Evolutionary conservation across 2,797 vertebrate genomes (phyloP).

Genomic region (Pterois miles): DNA sequence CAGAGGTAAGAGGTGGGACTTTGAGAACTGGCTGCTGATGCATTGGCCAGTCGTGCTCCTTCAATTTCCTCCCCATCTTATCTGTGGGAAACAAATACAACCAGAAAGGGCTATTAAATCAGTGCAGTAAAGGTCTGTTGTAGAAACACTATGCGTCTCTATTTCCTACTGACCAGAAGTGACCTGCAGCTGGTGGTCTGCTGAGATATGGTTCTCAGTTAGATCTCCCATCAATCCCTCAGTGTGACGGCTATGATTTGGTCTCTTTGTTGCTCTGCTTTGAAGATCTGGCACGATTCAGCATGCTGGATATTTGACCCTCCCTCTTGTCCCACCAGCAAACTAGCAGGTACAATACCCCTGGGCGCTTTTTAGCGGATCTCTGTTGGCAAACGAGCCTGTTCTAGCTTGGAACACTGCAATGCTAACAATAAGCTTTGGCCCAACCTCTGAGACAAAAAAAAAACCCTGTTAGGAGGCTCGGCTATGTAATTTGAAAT

Average conservation of each 20-base stretch:
- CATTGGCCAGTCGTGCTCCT: slow-evolving; percentile 49
- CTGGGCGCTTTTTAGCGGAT: slow-evolving; percentile 55
- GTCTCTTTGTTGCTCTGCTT: slow-evolving; percentile 17
- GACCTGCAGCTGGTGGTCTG: slow-evolving; percentile 40
- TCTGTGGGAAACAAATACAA: slow-evolving; percentile 47
- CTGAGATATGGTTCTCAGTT: slow-evolving; percentile 17
- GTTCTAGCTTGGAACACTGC: slow-evolving; percentile 18
- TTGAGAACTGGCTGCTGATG: slow-evolving; percentile 56
- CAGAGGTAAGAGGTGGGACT: slow-evolving; percentile 54
- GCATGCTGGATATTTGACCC: slow-evolving; percentile 61
- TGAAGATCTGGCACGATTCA: slow-evolving; percentile 39
- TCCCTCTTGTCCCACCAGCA: slow-evolving; percentile 33
- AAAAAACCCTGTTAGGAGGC: not conserved
- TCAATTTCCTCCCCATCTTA: slow-evolving; percentile 56
- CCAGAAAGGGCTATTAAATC: slow-evolving; percentile 62
- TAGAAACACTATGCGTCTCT: slow-evolving; percentile 9
- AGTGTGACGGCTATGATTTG: slow-evolving; percentile 8
- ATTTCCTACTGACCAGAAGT: slow-evolving; percentile 13
- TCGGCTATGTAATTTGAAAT: slow-evolving; percentile 15
- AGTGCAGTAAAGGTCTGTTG: slow-evolving; percentile 32
- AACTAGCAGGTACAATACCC: slow-evolving; percentile 58
- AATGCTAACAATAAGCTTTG: slow-evolving; percentile 27
- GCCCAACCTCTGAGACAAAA: slow-evolving; percentile 18
- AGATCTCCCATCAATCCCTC: slow-evolving; percentile 12
- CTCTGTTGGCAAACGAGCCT: slow-evolving; percentile 51